phyloP scores from a whole-genome alignment of 2,888 invertebrate species.

The Auanema freiburgensis region DNA sequence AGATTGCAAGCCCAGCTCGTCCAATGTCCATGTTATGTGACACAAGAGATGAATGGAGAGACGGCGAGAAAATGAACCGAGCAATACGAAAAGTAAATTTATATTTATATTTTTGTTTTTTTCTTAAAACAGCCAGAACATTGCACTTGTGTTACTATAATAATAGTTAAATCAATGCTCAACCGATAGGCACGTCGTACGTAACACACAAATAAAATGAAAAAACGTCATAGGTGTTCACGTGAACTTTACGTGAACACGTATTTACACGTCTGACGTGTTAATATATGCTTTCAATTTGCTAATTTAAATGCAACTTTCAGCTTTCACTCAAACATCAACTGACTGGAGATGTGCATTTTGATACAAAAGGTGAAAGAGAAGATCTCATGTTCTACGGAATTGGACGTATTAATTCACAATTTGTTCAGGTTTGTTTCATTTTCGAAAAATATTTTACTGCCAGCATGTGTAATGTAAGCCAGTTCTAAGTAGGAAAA shows the following conservation, averaged over 20 bases:
- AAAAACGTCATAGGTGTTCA: conserved; percentile 8
- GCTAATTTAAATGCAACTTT: background rate
- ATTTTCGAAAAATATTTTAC: background rate
- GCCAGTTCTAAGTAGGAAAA: background rate
- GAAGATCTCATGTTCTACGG: conserved; percentile 45
- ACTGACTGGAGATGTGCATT: conserved; percentile 44
- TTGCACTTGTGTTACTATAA: background rate
- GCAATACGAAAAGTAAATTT: conserved; percentile 49
- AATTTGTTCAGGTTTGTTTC: conserved; percentile 41
- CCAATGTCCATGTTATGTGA: conserved; percentile 53
- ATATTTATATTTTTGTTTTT: conserved; percentile 1
- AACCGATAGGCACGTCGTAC: no score
- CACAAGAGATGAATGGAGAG: conserved; percentile 54
- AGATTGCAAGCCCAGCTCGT: conserved; percentile 40
- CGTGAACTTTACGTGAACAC: background rate
- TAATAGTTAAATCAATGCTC: no score
- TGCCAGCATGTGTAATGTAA: no score
- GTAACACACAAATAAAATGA: conserved; percentile 1
- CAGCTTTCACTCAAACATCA: conserved; percentile 41
- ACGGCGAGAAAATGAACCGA: conserved; percentile 51
- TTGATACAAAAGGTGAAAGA: conserved; percentile 33
- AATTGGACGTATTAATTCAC: conserved; percentile 40
- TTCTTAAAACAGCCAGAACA: background rate
- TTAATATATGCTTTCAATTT: no score
- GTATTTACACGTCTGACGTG: conserved; percentile 8